Evolutionary conservation across 2,888 invertebrate species (phyloP).

Genomic region (Sphecodes monilicornis): DNA sequence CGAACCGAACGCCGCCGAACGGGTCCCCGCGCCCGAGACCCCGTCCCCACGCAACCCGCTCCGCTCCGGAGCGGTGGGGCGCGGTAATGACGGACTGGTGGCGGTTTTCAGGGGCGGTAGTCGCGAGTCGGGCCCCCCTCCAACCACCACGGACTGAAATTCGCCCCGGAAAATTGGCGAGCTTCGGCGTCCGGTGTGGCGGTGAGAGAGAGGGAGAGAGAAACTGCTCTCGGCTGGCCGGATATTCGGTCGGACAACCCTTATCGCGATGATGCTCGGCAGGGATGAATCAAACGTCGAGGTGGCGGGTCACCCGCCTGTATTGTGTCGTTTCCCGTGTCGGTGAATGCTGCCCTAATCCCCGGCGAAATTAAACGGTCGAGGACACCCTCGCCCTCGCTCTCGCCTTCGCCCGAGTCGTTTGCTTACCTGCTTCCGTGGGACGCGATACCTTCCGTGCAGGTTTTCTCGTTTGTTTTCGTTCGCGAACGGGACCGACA

Average conservation of each 20-base stretch:
- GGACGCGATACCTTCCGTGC: neutral
- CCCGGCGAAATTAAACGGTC: conserved; percentile 9
- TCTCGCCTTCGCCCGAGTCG: no score
- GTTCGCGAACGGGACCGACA: neutral
- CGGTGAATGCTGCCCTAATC: neutral
- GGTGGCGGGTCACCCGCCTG: neutral
- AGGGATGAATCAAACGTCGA: conserved; percentile 14
- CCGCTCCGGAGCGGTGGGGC: neutral
- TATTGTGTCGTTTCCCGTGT: conserved; percentile 9
- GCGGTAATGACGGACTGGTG: neutral
- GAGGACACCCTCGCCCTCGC: neutral
- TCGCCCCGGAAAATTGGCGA: conserved; percentile 15
- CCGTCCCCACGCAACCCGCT: neutral
- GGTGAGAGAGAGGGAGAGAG: neutral
- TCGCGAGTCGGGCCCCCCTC: neutral
- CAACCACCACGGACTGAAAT: neutral
- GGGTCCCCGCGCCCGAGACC: conserved; percentile 1
- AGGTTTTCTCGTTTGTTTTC: neutral
- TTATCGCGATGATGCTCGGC: conserved; percentile 13
- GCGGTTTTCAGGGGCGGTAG: conserved; percentile 5
- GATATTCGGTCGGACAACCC: conserved; percentile 11
- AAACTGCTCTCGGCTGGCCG: neutral
- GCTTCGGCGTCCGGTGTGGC: neutral
- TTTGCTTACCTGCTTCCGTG: neutral
- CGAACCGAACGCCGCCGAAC: neutral